A percentile compares a stretch with the other conserved stretches of the same genome.
These are phyloP conservation scores for Mactromeris polynyma DNA, from an alignment of 2,888 invertebrate genomes.

Conservation along the genomic window DNA sequence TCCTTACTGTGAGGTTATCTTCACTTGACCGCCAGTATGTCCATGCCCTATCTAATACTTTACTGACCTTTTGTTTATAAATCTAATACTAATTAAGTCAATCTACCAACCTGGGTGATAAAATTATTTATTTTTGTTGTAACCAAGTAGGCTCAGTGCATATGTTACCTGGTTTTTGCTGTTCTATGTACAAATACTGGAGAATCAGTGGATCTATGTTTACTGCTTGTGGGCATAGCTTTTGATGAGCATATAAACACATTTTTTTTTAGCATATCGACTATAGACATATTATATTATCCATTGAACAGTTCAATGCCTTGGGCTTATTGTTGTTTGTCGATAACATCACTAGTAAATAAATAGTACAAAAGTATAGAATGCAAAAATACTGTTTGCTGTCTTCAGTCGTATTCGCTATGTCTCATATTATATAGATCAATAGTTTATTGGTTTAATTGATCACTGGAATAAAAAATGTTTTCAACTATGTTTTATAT, in stretches of 20 bases:
- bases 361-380: not conserved
- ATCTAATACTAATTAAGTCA: not conserved
- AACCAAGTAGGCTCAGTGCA: not conserved
- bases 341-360: conserved; percentile 10
- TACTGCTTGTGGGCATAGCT: not conserved
- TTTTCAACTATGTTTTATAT: not conserved
- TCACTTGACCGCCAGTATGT: not conserved
- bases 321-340: not conserved
- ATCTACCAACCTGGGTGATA: not conserved
- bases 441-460: too few relatives aligned
- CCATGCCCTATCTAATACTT: not conserved
- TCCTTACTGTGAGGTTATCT: not conserved
- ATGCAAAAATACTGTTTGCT: not conserved
- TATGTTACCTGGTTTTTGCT: not conserved
- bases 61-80: conserved; percentile 2
- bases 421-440: not conserved
- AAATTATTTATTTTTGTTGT: conserved; percentile 13
- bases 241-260: conserved; percentile 18
- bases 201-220: not conserved
- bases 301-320: not conserved
- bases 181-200: not conserved
- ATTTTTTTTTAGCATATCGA: not conserved
- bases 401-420: not conserved
- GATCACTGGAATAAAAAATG: not conserved
- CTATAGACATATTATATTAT: conserved; percentile 14